These are phyloP conservation scores for Trematomus bernacchii DNA, from an alignment of 2,797 vertebrate genomes.

Conservation along the genomic window DNA sequence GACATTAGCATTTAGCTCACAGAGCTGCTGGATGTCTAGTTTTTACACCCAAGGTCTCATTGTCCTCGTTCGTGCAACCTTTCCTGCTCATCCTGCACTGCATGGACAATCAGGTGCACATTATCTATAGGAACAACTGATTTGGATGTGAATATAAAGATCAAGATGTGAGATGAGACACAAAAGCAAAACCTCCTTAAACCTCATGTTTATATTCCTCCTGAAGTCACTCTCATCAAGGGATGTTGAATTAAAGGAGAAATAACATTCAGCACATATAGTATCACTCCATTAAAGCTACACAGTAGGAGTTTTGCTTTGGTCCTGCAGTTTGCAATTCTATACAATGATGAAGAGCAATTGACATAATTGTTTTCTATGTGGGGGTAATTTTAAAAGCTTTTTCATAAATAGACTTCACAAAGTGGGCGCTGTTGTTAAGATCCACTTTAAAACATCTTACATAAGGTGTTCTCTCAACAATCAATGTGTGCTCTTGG, in stretches of 20 bases:
- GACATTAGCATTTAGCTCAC: background rate
- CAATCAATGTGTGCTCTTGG: conserved; percentile 67
- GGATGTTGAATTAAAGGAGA: background rate
- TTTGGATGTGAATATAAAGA: background rate
- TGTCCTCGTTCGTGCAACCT: background rate
- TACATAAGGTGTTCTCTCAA: conserved; percentile 60
- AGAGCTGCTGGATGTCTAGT: no score
- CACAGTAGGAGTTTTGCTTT: conserved; percentile 42
- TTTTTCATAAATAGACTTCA: conserved; percentile 65
- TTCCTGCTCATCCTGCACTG: background rate
- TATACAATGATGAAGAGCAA: conserved; percentile 58
- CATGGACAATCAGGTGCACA: background rate
- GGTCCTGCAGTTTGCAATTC: conserved; percentile 32
- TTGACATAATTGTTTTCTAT: conserved; percentile 46
- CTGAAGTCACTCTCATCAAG: conserved; percentile 25
- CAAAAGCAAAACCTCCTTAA: background rate
- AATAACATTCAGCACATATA: no score
- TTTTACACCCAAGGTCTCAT: background rate
- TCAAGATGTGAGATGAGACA: background rate
- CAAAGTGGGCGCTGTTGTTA: conserved; percentile 69
- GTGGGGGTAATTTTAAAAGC: conserved; percentile 59
- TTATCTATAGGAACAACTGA: background rate
- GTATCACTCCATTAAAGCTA: conserved; percentile 28
- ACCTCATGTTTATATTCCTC: background rate
- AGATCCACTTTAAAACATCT: conserved; percentile 65